phyloP scores from a whole-genome alignment of 2,113 vertebrate genomes.

The Oncorhynchus nerka region DNA sequence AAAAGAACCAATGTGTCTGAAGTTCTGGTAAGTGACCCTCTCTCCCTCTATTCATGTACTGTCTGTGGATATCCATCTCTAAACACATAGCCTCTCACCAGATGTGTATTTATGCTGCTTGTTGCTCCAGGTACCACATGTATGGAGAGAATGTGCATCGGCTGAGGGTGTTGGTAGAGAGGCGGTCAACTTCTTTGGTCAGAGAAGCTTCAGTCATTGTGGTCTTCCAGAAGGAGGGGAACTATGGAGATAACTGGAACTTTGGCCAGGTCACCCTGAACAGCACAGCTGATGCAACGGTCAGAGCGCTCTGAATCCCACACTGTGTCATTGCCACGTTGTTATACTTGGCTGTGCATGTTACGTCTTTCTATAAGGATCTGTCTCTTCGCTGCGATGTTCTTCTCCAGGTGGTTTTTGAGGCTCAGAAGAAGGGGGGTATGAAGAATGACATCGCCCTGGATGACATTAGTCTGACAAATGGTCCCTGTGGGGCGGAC shows the following conservation, averaged over 20 bases:
- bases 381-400: background rate
- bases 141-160: slow-evolving; percentile 74
- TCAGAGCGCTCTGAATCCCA: slow-evolving; percentile 52
- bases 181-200: background rate
- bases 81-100: background rate
- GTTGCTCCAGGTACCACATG: slow-evolving; percentile 89
- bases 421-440: slow-evolving; percentile 72
- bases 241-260: slow-evolving; percentile 89
- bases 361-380: background rate
- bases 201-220: slow-evolving; percentile 24
- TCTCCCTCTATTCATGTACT: background rate
- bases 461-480: slow-evolving; percentile 82
- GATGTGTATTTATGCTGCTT: background rate
- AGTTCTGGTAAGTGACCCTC: slow-evolving; percentile 83
- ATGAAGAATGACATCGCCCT: slow-evolving; percentile 80
- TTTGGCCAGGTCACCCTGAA: slow-evolving; percentile 86
- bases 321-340: background rate
- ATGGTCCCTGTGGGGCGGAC: slow-evolving; percentile 72
- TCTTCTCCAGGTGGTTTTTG: slow-evolving; percentile 79
- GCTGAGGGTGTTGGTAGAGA: slow-evolving; percentile 68
- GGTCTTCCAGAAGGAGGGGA: slow-evolving; percentile 82
- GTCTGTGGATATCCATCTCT: background rate
- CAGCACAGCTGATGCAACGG: slow-evolving; percentile 71
- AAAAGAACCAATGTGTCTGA: slow-evolving; percentile 73
- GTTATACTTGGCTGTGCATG: background rate